These are phyloP conservation scores for Eurystomus gularis DNA, from an alignment of 2,113 vertebrate genomes.

Conservation along the genomic window DNA sequence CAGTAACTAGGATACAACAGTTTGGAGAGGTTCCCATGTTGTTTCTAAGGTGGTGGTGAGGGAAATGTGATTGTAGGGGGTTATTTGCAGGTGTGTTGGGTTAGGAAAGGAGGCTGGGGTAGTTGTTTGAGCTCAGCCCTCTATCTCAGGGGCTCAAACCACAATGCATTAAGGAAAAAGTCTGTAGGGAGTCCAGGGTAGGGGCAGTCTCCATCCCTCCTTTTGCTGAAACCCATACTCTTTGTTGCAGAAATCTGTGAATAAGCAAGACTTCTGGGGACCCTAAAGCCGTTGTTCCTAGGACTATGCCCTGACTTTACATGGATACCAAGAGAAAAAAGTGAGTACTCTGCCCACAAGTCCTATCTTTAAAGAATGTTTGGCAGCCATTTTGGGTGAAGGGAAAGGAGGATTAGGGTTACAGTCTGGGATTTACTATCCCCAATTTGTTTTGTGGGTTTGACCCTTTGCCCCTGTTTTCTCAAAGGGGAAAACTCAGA, in stretches of 20 bases:
- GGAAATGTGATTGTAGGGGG: background rate
- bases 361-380: background rate
- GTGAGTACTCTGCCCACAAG: background rate
- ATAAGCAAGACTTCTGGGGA: background rate
- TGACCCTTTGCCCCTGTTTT: background rate
- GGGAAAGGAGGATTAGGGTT: background rate
- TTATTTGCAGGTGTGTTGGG: background rate
- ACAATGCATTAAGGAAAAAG: background rate
- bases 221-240: background rate
- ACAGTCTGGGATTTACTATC: background rate
- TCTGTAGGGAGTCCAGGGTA: background rate
- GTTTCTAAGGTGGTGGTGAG: background rate
- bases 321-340: background rate
- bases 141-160: background rate
- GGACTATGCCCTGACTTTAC: background rate
- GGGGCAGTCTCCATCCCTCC: rapidly evolving
- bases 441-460: background rate
- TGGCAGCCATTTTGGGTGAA: background rate
- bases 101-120: background rate
- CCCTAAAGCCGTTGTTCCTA: background rate
- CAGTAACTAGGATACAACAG: background rate
- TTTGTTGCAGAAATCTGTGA: background rate
- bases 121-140: background rate
- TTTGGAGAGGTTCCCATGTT: background rate
- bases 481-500: background rate